Percentiles rank a stretch among this genome's conserved stretches.
phyloP scores from a whole-genome alignment of 2,888 invertebrate species.

The Nomada flava region DNA sequence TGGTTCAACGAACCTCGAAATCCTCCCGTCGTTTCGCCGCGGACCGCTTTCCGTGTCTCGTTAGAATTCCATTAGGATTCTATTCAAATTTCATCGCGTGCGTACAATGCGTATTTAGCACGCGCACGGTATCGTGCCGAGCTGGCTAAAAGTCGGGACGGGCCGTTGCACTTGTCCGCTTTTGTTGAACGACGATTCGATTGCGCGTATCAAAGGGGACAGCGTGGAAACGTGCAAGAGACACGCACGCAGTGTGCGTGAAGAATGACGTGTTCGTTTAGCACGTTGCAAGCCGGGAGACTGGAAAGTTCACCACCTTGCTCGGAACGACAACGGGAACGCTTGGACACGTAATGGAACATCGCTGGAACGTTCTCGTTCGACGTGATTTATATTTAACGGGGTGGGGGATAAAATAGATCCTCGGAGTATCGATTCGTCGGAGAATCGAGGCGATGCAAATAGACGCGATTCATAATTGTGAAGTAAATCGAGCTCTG shows the following conservation, averaged over 20 bases:
- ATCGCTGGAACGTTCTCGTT: conserved; percentile 14
- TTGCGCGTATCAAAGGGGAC: conserved; percentile 33
- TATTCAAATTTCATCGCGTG: not conserved
- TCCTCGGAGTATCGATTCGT: not conserved
- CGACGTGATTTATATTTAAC: conserved; percentile 9
- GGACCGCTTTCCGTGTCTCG: no score
- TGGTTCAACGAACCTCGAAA: not conserved
- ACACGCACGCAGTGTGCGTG: conserved; percentile 23
- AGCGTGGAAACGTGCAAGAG: conserved; percentile 20
- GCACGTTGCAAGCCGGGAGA: conserved; percentile 33
- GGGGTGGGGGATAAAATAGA: not conserved
- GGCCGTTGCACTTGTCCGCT: no score
- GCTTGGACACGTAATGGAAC: conserved; percentile 31
- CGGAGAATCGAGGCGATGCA: not conserved
- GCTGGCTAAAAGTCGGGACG: not conserved
- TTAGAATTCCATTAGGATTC: not conserved
- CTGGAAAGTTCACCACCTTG: conserved; percentile 44
- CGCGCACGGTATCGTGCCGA: not conserved
- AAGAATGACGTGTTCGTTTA: conserved; percentile 50
- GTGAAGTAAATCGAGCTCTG: no score
- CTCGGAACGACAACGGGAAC: conserved; percentile 44
- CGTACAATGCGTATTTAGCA: conserved; percentile 6
- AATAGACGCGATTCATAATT: not conserved
- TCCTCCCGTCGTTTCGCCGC: no score
- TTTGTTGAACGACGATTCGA: conserved; percentile 3